Base-by-base conservation (phyloP, 2,797 vertebrate species). In the Apogon talboti region DNA sequence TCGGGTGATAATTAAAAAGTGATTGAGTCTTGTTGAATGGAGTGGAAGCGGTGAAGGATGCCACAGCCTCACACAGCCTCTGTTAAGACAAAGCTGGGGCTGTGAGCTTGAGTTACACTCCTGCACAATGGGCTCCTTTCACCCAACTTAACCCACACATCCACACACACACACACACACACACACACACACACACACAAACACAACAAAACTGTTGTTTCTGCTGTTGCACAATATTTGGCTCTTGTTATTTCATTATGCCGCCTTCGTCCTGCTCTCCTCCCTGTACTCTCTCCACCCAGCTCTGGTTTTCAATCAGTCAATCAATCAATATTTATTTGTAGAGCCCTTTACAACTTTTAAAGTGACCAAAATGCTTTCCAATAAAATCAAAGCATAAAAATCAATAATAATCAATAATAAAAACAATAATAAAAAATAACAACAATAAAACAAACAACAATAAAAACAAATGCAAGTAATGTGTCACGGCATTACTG, bases 101-200 rank as follows among this genome's bases (percentile, higher is more conserved):
- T 79, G 68, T 71, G 74, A 82, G 85, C 69, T 89, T 79, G 71
- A 76, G 76, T 89, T 87, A 81, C 86, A 46, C 67, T 44, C 56
- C 46, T 24, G 79, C 81, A 92, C 88, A 91, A 92, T 90, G 81
- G 72, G 61, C 79, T 67, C 79, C 86, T 88, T 90, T 91, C 83
- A 89, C 76, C 43, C 79, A 38, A 15, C 41, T 48, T 28, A 59
- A 41, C 63, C 16, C 56, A 30, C 69, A 71, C 54, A 37, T 10
- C 49, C 74, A 45, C 59, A 65, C n/a, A n/a, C n/a, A n/a, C n/a
- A n/a, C 37, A 55, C 54, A 47, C 44, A 51, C 65, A 61, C 64
- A 69, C 58, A 70, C 50, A 61, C 69, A 58, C 54, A 49, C 49
- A 58, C 50, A 38, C 59, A 42, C 38, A 58, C 63, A 68, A 48